Evolutionary conservation across 2,797 vertebrate species (phyloP).

Genomic region (Eulemur albifrons): DNA sequence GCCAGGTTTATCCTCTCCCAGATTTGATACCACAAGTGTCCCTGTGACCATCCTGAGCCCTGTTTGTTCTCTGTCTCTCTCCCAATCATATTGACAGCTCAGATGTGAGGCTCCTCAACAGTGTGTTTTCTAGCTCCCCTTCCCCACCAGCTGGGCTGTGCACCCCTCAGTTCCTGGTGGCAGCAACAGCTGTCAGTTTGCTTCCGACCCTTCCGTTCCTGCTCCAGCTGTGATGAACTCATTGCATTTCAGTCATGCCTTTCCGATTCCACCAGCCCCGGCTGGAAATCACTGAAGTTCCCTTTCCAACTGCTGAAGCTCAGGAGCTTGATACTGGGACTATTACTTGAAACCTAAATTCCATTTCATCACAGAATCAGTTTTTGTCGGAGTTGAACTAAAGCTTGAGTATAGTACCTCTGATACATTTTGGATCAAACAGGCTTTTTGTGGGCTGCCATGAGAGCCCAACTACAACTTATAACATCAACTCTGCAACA

Average conservation of each 20-base stretch:
- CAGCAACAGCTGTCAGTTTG: not conserved
- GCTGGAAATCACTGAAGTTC: not conserved
- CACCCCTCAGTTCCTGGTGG: not conserved
- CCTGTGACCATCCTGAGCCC: not conserved
- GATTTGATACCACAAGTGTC: not conserved
- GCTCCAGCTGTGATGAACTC: not conserved
- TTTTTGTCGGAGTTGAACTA: not conserved
- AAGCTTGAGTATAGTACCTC: not conserved
- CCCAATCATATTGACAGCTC: not conserved
- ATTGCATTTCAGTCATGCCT: not conserved
- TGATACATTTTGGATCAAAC: not conserved
- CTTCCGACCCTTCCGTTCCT: not conserved
- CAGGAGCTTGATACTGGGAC: not conserved
- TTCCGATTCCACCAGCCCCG: not conserved
- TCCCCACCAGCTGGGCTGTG: not conserved
- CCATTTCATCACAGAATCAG: not conserved
- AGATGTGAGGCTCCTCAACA: not conserved
- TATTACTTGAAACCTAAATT: not conserved
- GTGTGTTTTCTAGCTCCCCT: not conserved
- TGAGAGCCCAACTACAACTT: not conserved
- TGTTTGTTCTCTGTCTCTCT: not conserved
- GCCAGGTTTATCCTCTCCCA: not conserved
- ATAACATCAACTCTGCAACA: not conserved
- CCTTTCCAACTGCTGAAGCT: not conserved
- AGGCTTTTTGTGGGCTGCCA: not conserved